phyloP scores from a whole-genome alignment of 2,888 invertebrate genomes.

The Carpatolechia fugitivella region DNA sequence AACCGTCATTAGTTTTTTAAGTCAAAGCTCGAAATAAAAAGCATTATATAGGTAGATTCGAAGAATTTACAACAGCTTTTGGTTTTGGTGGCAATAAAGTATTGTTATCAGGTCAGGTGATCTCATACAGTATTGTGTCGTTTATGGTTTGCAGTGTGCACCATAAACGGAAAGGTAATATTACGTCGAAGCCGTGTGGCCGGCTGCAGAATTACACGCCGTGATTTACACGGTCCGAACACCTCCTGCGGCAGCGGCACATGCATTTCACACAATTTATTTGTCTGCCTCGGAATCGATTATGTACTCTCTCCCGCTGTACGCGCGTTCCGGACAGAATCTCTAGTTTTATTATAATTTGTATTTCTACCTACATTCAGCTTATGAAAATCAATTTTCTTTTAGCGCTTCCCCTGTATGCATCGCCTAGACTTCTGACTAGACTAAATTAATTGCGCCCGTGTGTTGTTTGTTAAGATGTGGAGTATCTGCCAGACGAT shows the following conservation, averaged over 20 bases:
- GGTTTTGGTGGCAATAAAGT: slow-evolving; percentile 9
- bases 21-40: not conserved
- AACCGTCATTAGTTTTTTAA: not conserved
- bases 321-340: slow-evolving; percentile 16
- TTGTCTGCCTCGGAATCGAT: slow-evolving; percentile 45
- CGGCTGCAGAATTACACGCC: slow-evolving; percentile 24
- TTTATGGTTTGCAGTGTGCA: slow-evolving; percentile 13
- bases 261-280: slow-evolving; percentile 43
- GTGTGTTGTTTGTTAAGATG: not conserved
- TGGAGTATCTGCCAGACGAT: too few relatives aligned
- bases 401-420: not conserved
- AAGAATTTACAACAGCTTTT: slow-evolving; percentile 9
- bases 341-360: slow-evolving; percentile 2
- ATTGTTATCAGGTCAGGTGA: slow-evolving; percentile 7
- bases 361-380: not conserved
- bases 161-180: slow-evolving; percentile 6
- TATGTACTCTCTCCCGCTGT: slow-evolving; percentile 24
- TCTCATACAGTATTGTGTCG: slow-evolving; percentile 7
- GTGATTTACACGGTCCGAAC: slow-evolving; percentile 59
- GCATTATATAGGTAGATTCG: not conserved
- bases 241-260: slow-evolving; percentile 48
- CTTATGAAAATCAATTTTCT: slow-evolving; percentile 1
- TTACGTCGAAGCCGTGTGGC: slow-evolving; percentile 15
- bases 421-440: slow-evolving; percentile 10
- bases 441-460: not conserved